Evolutionary conservation across 2,888 invertebrate species (phyloP), one percentile per base, ranked within the genome.

Genomic region (Yponomeuta plumbellus): DNA sequence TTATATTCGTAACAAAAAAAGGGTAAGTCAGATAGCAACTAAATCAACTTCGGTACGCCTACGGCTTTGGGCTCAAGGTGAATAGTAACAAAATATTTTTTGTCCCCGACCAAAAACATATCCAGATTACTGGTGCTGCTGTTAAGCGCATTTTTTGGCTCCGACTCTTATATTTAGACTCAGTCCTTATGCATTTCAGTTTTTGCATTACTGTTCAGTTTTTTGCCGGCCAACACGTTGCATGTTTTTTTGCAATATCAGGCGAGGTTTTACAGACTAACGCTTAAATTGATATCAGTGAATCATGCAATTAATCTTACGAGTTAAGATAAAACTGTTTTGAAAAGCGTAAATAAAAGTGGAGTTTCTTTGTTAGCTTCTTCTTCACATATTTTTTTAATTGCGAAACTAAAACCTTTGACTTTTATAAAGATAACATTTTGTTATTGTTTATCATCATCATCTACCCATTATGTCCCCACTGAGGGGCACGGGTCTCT

Each of bases 1-100:
- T 88, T 88, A 86, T 88, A 86, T 88, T 88, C 86, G 84, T 86
- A 83, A 84, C 84, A 88, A 89, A 89, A 84, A 89, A 88, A 87
- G 88, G 88, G 87, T 88, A 85, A 83, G 86, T 87, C 86, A 85
- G 88, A 85, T 86, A 82, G 86, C 82, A 82, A 86, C 85, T 85
- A 86, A 89, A 88, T 88, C 88, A 87, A 85, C 84, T 85, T 87
- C 78, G 84, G 81, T 74, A 80, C 87, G 86, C 88, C 86, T 83
- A 88, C 88, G 67, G 63, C 78, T 73, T 69, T 78, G 71, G 71
- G 77, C 77, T 85, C 88, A 89, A 90, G 88, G 88, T 88, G 86
- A 88, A 76, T 74, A 68, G 72, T 80, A 78, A 77, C 84, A 81
- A 82, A 80, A 83, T 82, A 75, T 83, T 88, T 87, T 79, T 80